A percentile compares a stretch with the other conserved stretches of the same genome.
Evolutionary conservation across 2,888 invertebrate genomes (phyloP).

Genomic region (Drosophila cognata): DNA sequence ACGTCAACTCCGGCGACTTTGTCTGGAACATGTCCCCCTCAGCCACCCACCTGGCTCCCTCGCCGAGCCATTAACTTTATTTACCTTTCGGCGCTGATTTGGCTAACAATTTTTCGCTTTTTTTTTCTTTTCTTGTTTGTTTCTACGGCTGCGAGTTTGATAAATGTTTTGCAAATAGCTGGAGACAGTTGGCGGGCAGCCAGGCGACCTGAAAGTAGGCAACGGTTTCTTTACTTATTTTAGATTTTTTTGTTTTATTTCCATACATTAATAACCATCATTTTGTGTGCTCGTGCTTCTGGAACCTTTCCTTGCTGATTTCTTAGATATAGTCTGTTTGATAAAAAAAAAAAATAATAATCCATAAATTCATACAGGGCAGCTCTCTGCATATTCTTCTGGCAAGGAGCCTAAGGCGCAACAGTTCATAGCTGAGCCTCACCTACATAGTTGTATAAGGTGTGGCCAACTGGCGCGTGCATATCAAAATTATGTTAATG

Average conservation of each 20-base stretch:
- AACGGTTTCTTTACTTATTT: conserved; percentile 29
- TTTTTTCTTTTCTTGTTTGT: conserved; percentile 8
- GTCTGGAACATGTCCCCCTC: conserved; percentile 23
- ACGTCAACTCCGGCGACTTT: conserved; percentile 29
- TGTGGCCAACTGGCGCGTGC: conserved; percentile 62
- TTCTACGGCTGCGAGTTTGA: conserved; percentile 52
- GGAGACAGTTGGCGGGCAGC: conserved; percentile 72
- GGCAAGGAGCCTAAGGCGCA: conserved; percentile 26
- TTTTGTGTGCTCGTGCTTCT: conserved; percentile 35
- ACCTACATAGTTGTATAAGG: conserved; percentile 35
- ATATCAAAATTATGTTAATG: conserved; percentile 75
- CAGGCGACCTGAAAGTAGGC: conserved; percentile 66
- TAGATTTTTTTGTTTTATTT: conserved; percentile 25
- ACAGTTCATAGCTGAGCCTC: conserved; percentile 26
- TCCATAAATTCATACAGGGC: conserved; percentile 33
- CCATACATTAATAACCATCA: conserved; percentile 75
- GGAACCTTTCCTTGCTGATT: conserved; percentile 34
- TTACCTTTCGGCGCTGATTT: conserved; percentile 67
- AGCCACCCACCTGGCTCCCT: neutral
- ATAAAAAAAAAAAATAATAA: conserved; percentile 4
- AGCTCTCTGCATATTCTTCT: conserved; percentile 37
- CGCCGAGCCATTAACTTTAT: conserved; percentile 57
- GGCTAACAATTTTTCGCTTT: conserved; percentile 41
- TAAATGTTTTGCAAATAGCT: conserved; percentile 73
- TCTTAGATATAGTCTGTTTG: conserved; percentile 48